Conservation (phyloP, 2,113 vertebrate genomes). For the Sphaerodactylus townsendi region DNA sequence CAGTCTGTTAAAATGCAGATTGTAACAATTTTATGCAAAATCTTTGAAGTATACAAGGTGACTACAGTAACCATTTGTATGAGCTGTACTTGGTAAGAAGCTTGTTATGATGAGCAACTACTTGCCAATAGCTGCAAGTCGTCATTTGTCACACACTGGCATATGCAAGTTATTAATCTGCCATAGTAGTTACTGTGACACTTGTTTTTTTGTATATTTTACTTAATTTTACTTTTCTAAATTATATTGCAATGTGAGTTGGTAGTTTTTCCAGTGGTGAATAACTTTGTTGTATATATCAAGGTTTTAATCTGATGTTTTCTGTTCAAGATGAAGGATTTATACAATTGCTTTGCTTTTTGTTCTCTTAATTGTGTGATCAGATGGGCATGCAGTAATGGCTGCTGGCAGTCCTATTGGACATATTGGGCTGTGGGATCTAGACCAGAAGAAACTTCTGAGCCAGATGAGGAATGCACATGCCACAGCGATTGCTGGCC, state of each 20-base stretch:
- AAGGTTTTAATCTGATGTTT: neutral
- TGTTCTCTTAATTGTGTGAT: constrained; percentile 8
- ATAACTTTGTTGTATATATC: neutral
- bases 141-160: neutral
- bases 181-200: neutral
- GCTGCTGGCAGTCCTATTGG: constrained; percentile 91
- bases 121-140: neutral
- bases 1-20: too few relatives aligned
- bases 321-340: neutral
- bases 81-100: too few relatives aligned
- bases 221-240: neutral
- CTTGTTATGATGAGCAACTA: neutral
- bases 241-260: neutral
- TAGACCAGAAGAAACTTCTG: constrained; percentile 87
- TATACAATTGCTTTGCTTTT: neutral
- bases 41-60: too few relatives aligned
- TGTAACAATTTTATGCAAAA: too few relatives aligned
- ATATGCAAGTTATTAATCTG: neutral
- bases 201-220: neutral
- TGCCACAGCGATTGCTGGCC: constrained; percentile 84
- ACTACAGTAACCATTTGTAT: too few relatives aligned
- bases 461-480: constrained; percentile 90
- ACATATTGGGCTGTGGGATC: constrained; percentile 94
- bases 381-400: constrained; percentile 91
- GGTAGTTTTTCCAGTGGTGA: neutral